A percentile compares a stretch with the other conserved stretches of the same genome.
phyloP scores from a whole-genome alignment of 2,797 vertebrate species.

The Echiichthys vipera region DNA sequence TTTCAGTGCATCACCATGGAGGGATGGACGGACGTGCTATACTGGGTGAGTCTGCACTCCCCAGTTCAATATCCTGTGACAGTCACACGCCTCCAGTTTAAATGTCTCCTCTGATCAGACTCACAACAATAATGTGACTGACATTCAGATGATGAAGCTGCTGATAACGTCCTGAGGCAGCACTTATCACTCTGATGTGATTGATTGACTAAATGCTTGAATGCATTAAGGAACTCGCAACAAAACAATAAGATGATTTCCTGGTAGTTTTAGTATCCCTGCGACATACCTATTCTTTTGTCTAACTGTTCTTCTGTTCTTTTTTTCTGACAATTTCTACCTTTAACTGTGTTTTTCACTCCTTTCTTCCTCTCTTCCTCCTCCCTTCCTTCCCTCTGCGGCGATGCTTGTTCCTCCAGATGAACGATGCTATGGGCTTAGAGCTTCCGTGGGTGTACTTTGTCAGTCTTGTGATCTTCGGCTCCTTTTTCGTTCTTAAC shows the following conservation, averaged over 20 bases:
- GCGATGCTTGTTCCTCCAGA: constrained; percentile 82
- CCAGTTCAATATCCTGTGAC: constrained; percentile 37
- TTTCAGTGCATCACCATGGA: constrained; percentile 99
- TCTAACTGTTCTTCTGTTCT: constrained; percentile 18
- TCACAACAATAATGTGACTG: constrained; percentile 49
- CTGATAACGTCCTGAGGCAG: constrained; percentile 63
- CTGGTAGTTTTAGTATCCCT: constrained; percentile 23
- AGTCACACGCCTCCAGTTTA: constrained; percentile 40
- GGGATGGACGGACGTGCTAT: constrained; percentile 98
- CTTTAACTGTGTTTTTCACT: constrained; percentile 44
- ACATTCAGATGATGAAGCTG: constrained; percentile 61
- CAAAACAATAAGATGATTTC: constrained; percentile 22
- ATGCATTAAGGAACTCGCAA: constrained; percentile 35
- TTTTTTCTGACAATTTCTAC: constrained; percentile 34
- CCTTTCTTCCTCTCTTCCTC: constrained; percentile 39
- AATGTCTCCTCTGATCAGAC: constrained; percentile 56
- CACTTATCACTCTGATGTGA: constrained; percentile 57
- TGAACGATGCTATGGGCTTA: constrained; percentile 99
- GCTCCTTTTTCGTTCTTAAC: constrained; percentile 99
- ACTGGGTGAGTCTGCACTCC: constrained; percentile 90
- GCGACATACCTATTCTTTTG: constrained; percentile 3
- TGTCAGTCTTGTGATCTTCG: constrained; percentile 99
- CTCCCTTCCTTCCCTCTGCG: constrained; percentile 33
- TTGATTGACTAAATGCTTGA: constrained; percentile 65
- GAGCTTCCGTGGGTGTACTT: constrained; percentile 99